Percentiles rank a stretch among this genome's conserved stretches.
Conservation (phyloP, 1,140 invertebrate species). For the Brachionus plicatilis region DNA sequence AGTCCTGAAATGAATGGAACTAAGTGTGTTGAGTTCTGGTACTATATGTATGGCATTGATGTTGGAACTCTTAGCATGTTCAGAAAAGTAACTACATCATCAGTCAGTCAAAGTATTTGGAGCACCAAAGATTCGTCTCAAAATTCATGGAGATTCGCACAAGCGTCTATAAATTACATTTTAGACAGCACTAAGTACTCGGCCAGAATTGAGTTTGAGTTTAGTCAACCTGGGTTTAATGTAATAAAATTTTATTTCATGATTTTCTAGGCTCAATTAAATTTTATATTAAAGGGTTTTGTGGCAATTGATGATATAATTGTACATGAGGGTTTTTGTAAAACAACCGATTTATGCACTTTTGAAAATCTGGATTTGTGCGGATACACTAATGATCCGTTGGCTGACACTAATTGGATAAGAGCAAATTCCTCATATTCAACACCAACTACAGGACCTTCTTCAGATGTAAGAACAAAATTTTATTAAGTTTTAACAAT, state of each 20-base stretch:
- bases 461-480: background rate
- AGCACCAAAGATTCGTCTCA: background rate
- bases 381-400: slow-evolving; percentile 21
- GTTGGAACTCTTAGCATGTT: background rate
- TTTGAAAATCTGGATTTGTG: slow-evolving; percentile 23
- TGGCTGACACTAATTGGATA: slow-evolving; percentile 16
- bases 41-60: slow-evolving; percentile 19
- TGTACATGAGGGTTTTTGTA: slow-evolving; percentile 15
- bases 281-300: slow-evolving; percentile 24
- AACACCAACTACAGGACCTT: background rate
- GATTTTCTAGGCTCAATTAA: background rate
- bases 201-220: background rate
- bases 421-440: background rate
- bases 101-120: background rate
- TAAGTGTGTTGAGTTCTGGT: slow-evolving; percentile 40
- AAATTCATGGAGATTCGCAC: background rate
- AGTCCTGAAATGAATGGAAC: slow-evolving; percentile 20
- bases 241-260: background rate
- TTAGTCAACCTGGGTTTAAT: background rate
- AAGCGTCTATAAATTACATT: slow-evolving; percentile 19
- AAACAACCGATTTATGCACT: slow-evolving; percentile 13
- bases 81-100: background rate
- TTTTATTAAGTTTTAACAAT: background rate
- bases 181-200: background rate
- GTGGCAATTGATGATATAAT: slow-evolving; percentile 16